phyloP scores from a whole-genome alignment of 2,888 invertebrate species.

The Polia nebulosa region DNA sequence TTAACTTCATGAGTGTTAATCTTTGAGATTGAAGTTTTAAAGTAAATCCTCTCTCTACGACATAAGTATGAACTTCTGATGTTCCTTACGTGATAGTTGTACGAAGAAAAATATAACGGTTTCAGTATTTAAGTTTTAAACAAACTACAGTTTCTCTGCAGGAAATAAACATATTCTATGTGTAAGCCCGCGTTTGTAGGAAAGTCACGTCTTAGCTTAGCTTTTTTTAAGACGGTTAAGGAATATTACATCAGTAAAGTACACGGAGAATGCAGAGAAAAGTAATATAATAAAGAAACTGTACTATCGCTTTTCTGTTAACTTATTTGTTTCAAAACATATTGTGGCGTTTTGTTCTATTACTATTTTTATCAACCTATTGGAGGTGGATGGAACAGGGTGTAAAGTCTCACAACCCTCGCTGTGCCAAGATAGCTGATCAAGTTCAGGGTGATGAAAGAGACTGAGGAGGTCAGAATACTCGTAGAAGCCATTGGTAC shows the following conservation, averaged over 20 bases:
- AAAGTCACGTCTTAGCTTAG: slow-evolving; percentile 46
- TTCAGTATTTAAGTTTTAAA: slow-evolving; percentile 49
- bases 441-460: too few species aligned
- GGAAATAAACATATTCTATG: slow-evolving; percentile 56
- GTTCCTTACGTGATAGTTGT: slow-evolving; percentile 58
- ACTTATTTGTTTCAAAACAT: slow-evolving; percentile 11
- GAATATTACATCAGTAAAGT: slow-evolving; percentile 44
- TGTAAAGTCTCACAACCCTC: too few species aligned
- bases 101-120: slow-evolving; percentile 52
- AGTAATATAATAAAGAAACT: slow-evolving; percentile 46
- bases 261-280: slow-evolving; percentile 29
- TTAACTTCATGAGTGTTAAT: slow-evolving; percentile 73
- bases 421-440: too few species aligned
- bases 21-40: slow-evolving; percentile 71
- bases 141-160: slow-evolving; percentile 36
- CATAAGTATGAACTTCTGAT: slow-evolving; percentile 57
- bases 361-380: too few species aligned
- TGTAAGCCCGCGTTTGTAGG: slow-evolving; percentile 40
- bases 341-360: slow-evolving; percentile 14
- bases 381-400: neutral
- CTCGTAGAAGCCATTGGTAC: too few species aligned
- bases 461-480: too few species aligned
- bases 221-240: slow-evolving; percentile 39
- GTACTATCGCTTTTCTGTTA: slow-evolving; percentile 22
- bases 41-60: slow-evolving; percentile 58